phyloP scores from a whole-genome alignment of 2,888 invertebrate genomes.

The Stenotaenia linearis region DNA sequence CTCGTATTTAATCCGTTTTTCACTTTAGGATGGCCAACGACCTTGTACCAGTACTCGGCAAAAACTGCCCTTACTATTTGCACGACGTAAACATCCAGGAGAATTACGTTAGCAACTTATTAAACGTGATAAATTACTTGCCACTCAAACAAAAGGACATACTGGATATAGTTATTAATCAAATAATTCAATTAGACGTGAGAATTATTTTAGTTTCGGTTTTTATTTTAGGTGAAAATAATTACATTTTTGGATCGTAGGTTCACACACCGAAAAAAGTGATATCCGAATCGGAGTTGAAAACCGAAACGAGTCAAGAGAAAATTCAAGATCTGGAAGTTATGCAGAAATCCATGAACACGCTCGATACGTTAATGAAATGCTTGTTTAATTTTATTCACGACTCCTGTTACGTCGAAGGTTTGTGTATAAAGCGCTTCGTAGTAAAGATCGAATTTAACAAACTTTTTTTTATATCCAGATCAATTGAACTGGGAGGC shows the following conservation, averaged over 20 bases:
- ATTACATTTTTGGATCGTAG: background rate
- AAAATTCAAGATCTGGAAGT: background rate
- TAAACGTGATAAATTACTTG: background rate
- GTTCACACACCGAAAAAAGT: no score
- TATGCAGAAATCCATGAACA: background rate
- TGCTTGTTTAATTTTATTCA: background rate
- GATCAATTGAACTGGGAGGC: constrained; percentile 54
- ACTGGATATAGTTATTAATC: background rate
- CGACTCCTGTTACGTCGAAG: background rate
- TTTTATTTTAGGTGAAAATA: background rate
- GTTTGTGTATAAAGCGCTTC: background rate
- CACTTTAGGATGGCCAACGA: background rate
- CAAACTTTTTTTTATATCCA: constrained; percentile 36
- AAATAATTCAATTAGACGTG: background rate
- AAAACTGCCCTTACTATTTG: background rate
- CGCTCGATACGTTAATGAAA: constrained; percentile 17
- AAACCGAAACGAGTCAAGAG: no score
- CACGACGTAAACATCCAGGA: background rate
- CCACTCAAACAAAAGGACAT: background rate
- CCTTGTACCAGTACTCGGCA: background rate
- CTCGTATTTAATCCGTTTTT: background rate
- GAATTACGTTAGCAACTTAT: background rate
- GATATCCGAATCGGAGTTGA: background rate
- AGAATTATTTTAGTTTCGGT: no score
- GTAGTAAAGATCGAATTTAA: no score